These are phyloP conservation scores for Mergus octosetaceus DNA, from an alignment of 2,797 vertebrate species.

Conservation along the genomic window DNA sequence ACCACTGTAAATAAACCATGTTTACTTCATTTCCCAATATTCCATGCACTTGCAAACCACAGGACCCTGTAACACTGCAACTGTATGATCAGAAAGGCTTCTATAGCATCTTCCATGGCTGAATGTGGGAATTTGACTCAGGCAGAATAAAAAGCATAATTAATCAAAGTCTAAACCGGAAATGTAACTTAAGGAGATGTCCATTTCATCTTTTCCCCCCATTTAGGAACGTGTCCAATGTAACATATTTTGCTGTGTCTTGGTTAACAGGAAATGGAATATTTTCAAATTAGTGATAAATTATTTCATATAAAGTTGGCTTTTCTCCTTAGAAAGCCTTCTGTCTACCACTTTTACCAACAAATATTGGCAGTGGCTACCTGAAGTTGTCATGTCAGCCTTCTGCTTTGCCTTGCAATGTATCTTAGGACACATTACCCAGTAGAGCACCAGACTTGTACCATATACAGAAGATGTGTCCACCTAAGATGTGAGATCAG, in stretches of 20 bases:
- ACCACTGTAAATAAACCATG: background rate
- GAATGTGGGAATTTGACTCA: background rate
- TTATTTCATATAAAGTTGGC: background rate
- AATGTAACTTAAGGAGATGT: background rate
- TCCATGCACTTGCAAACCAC: background rate
- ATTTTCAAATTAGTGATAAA: background rate
- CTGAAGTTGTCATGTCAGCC: background rate
- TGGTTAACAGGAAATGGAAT: background rate
- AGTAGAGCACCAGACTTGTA: background rate
- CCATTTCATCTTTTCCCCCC: rapidly evolving
- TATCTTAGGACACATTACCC: background rate
- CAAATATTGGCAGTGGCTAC: background rate
- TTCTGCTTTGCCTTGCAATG: background rate
- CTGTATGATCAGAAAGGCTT: background rate
- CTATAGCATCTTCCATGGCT: background rate
- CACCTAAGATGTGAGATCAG: background rate
- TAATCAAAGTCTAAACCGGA: background rate
- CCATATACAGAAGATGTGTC: background rate
- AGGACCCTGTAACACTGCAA: background rate
- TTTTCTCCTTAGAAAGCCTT: background rate
- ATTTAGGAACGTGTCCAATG: background rate
- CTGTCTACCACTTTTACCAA: background rate
- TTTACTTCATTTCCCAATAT: background rate
- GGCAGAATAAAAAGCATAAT: background rate
- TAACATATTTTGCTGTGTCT: background rate